A percentile compares a stretch with the other conserved stretches of the same genome.
These are phyloP conservation scores for Bombus pyrosoma DNA, from an alignment of 1,140 invertebrate species.

Conservation along the genomic window DNA sequence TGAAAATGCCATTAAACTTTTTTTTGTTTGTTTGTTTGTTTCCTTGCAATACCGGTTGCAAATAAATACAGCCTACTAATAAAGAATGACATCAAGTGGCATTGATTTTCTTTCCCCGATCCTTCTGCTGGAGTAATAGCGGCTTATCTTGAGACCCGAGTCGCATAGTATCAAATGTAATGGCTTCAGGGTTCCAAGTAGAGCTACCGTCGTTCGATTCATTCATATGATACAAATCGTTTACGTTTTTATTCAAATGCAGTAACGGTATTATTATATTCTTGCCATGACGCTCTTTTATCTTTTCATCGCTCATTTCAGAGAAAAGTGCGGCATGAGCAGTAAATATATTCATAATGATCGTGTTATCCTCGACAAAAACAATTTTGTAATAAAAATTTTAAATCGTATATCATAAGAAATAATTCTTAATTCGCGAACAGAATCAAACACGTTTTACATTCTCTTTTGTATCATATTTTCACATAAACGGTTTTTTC, in stretches of 20 bases:
- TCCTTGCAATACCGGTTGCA: slow-evolving; percentile 57
- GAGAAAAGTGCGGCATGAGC: slow-evolving; percentile 18
- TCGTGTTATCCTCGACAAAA: not conserved
- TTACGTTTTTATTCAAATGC: slow-evolving; percentile 43
- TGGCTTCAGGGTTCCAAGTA: slow-evolving; percentile 63
- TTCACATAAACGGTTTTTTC: not conserved
- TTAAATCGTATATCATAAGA: not conserved
- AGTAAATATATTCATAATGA: slow-evolving; percentile 19
- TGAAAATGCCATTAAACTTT: slow-evolving; percentile 35
- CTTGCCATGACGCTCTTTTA: slow-evolving; percentile 9
- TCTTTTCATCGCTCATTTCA: not conserved
- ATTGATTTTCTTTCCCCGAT: slow-evolving; percentile 32
- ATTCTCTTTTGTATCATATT: not conserved
- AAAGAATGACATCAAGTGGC: slow-evolving; percentile 55
- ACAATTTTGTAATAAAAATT: not conserved
- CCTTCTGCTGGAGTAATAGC: slow-evolving; percentile 46
- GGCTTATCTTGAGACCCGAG: slow-evolving; percentile 55
- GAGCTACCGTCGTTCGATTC: slow-evolving; percentile 32
- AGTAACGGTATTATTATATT: slow-evolving; percentile 30
- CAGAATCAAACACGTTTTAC: not conserved
- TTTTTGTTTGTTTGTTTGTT: not conserved
- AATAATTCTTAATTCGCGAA: slow-evolving; percentile 16
- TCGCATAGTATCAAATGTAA: slow-evolving; percentile 69
- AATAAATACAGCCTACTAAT: slow-evolving; percentile 70
- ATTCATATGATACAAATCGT: slow-evolving; percentile 46